Evolutionary conservation across 1,140 invertebrate species (phyloP).

Genomic region (Bombus polaris): DNA sequence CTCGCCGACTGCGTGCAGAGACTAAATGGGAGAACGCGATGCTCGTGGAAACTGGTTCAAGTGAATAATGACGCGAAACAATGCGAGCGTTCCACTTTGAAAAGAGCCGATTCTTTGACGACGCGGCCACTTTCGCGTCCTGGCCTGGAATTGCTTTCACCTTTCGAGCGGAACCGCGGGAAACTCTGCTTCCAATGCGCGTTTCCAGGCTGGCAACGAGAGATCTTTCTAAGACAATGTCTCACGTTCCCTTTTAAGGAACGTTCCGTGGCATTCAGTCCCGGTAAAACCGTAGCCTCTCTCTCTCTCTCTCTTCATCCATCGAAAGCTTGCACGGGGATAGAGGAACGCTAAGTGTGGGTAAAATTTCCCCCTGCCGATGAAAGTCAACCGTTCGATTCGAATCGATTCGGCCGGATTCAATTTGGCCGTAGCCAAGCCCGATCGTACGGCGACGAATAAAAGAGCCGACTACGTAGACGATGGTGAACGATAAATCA

Average conservation of each 20-base stretch:
- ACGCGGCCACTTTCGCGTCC: slow-evolving; percentile 17
- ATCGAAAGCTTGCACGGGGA: background rate
- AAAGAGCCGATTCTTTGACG: slow-evolving; percentile 65
- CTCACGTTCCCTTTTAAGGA: background rate
- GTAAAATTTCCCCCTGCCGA: background rate
- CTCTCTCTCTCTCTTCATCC: no score
- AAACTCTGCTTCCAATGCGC: background rate
- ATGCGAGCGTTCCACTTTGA: slow-evolving; percentile 54
- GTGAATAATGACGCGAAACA: slow-evolving; percentile 72
- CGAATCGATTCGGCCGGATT: slow-evolving; percentile 16
- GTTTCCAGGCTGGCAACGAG: background rate
- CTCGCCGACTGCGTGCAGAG: background rate
- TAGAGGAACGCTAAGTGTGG: background rate
- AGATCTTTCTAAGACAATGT: background rate
- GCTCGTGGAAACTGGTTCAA: slow-evolving; percentile 68
- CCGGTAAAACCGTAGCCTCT: no score
- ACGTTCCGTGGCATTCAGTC: no score
- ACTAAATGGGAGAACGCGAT: slow-evolving; percentile 15
- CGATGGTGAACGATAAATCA: slow-evolving; percentile 25
- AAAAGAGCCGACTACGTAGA: background rate
- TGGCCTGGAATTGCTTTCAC: slow-evolving; percentile 24
- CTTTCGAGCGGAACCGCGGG: slow-evolving; percentile 7
- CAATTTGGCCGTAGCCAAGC: background rate
- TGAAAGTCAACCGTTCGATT: background rate
- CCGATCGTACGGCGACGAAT: background rate